phyloP scores from a whole-genome alignment of 1,140 invertebrate genomes.

The Drosophila sechellia region DNA sequence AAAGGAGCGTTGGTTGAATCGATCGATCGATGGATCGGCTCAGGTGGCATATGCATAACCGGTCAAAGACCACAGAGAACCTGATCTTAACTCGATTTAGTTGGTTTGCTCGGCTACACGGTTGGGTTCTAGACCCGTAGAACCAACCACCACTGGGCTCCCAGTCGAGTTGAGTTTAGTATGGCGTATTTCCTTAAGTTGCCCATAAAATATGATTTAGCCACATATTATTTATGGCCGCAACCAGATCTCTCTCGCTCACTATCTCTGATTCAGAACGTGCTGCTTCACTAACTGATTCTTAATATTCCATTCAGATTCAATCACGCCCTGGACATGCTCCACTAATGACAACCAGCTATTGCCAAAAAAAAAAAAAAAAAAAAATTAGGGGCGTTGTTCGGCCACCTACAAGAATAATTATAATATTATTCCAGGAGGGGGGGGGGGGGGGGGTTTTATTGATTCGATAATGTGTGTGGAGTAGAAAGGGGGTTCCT shows the following conservation, averaged over 20 bases:
- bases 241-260: slow-evolving; percentile 18
- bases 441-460: too few species aligned
- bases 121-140: slow-evolving; percentile 21
- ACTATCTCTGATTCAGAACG: slow-evolving; percentile 2
- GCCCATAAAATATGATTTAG: slow-evolving; percentile 58
- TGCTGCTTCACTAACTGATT: slow-evolving; percentile 50
- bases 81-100: slow-evolving; percentile 51
- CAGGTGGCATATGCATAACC: slow-evolving; percentile 70
- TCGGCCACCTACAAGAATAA: slow-evolving; percentile 36
- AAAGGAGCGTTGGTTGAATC: slow-evolving; percentile 60
- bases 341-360: slow-evolving; percentile 36
- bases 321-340: slow-evolving; percentile 44
- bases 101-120: slow-evolving; percentile 20
- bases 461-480: not conserved
- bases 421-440: slow-evolving; percentile 7
- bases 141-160: slow-evolving; percentile 4
- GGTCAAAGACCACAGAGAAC: slow-evolving; percentile 66
- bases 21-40: slow-evolving; percentile 9
- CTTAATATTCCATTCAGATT: slow-evolving; percentile 50
- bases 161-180: not conserved
- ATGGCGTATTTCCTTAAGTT: slow-evolving; percentile 66
- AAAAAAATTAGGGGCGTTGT: slow-evolving; percentile 29
- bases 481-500: not conserved
- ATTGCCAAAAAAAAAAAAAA: slow-evolving; percentile 6
- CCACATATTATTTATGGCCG: slow-evolving; percentile 57